Evolutionary conservation across 2,113 vertebrate species (phyloP).

Genomic region (Carlito syrichta): DNA sequence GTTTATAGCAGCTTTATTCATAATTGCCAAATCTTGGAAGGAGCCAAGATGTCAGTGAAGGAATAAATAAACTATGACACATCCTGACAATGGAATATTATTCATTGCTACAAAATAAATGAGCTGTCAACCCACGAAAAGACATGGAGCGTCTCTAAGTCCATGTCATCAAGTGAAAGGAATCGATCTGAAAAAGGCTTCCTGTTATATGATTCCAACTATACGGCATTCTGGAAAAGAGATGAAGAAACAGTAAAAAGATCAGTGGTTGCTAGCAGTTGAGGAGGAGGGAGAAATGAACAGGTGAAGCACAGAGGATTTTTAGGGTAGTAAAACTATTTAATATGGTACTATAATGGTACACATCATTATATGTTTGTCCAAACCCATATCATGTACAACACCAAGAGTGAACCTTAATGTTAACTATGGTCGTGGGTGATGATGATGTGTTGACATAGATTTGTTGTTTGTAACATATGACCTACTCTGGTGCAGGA

Average conservation of each 20-base stretch:
- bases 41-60: background rate
- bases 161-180: background rate
- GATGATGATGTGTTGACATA: no score
- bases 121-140: background rate
- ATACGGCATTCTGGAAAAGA: background rate
- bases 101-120: no score
- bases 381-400: background rate
- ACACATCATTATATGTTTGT: background rate
- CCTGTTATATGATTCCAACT: background rate
- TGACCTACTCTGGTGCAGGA: background rate
- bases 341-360: background rate
- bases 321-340: background rate
- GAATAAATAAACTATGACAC: background rate
- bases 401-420: background rate
- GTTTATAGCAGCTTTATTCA: background rate
- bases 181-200: background rate
- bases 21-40: background rate
- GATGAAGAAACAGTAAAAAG: background rate
- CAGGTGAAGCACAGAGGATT: background rate
- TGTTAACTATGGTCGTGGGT: background rate
- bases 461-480: no score
- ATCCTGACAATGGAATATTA: background rate
- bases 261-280: background rate
- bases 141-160: background rate
- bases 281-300: background rate